Evolutionary conservation across 2,797 vertebrate species (phyloP).

Genomic region (Sebastes vulpes): DNA sequence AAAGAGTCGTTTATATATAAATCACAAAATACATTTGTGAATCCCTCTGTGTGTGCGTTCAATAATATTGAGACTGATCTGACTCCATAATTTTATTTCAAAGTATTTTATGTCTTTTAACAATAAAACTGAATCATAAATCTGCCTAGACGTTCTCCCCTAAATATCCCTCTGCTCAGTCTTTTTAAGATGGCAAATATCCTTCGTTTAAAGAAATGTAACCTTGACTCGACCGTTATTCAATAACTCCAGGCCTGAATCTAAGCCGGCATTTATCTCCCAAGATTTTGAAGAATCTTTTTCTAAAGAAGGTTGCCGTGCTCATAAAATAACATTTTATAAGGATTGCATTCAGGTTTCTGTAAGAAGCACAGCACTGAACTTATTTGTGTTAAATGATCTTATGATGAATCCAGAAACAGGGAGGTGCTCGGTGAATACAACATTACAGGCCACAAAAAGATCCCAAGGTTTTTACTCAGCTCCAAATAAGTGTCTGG

Average conservation of each 20-base stretch:
- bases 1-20: no score
- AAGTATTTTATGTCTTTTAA: background rate
- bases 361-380: background rate
- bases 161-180: background rate
- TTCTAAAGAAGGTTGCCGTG: conserved; percentile 2
- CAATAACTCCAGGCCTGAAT: conserved; percentile 17
- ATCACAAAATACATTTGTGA: no score
- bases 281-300: background rate
- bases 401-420: background rate
- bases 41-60: no score
- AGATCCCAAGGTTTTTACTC: background rate
- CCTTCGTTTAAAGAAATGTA: conserved; percentile 15
- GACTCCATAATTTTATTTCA: no score
- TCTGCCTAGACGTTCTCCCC: background rate
- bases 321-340: conserved; percentile 12
- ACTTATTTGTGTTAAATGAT: background rate
- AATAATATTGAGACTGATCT: no score
- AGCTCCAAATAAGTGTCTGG: background rate
- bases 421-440: background rate
- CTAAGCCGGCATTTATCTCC: conserved; percentile 14
- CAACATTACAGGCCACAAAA: background rate
- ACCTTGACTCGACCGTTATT: conserved; percentile 15
- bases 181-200: background rate
- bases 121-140: background rate
- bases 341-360: conserved; percentile 1